Base-by-base conservation (phyloP, 2,113 vertebrate genomes). In the Chaetura pelagica region DNA sequence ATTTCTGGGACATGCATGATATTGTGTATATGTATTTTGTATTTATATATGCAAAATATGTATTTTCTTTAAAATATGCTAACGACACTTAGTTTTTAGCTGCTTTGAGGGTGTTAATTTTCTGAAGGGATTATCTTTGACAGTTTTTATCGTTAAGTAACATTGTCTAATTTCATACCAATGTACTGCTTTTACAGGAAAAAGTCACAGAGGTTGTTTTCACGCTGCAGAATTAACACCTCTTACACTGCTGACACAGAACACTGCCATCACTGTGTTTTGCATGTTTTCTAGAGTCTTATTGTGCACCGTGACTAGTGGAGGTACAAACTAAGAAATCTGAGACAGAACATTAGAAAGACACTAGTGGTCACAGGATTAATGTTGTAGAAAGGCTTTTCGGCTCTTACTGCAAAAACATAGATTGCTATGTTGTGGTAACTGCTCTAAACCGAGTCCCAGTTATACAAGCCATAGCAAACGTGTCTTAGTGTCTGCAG, bases 381-480 rank as follows among this genome's bases (percentile, higher is more conserved):
- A 35, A 27, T 24, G 22, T 19, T 49, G 1, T 0, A 17, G 30
- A 17, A 7, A 27, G 35, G 30, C 12, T 38, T 86, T 77, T 44
- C 17, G 29, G 64, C 54, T 30, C 14, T 20, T 62, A 1, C 22
- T 51, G 10, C 14, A 16, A 5, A 2, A 66, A 5, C 14, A 2
- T 4, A 11, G 15, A 4, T 49, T 7, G 5, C 10, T 19, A 3
- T 5, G 0, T 8, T 3, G 24, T 66, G 35, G 27, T 15, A 6
- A 12, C 30, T 10, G 32, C 49, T 73, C 42, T 63, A 6, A 69
- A 16, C 24, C 2, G 61, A 27, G 23, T 22, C 20, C 11, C 12
- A 15, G 13, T 15, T 9, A 20, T 38, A 35, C 2, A 17, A 19
- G 11, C 51, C 15, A 69, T 40, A 27, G n/a, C 9, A 61, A 58